phyloP scores from a whole-genome alignment of 1,140 invertebrate species.

The Leguminivora glycinivorella region DNA sequence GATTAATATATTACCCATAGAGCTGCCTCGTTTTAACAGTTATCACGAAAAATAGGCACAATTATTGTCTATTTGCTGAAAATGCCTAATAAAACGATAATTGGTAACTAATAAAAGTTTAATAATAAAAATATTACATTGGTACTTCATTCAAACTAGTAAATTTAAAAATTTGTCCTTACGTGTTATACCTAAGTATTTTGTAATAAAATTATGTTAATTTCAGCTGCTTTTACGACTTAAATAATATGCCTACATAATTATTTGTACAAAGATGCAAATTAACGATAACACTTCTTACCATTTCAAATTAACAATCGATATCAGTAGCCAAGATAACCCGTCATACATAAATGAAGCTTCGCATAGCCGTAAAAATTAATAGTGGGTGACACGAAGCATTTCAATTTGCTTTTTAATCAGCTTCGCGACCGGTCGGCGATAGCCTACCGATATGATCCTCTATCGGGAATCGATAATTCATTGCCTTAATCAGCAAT shows the following conservation, averaged over 20 bases:
- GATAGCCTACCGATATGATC: slow-evolving; percentile 15
- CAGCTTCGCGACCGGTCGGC: slow-evolving; percentile 35
- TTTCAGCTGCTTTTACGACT: too few relatives aligned
- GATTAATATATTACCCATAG: too few relatives aligned
- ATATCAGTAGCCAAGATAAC: slow-evolving; percentile 54
- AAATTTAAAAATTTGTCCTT: too few relatives aligned
- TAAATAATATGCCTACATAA: background rate
- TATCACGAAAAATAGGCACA: too few relatives aligned
- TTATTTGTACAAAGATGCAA: background rate
- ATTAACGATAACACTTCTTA: slow-evolving; percentile 45
- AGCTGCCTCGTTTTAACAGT: too few relatives aligned
- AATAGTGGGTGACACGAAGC: slow-evolving; percentile 54
- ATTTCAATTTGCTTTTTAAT: slow-evolving; percentile 66
- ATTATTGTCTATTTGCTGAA: too few relatives aligned
- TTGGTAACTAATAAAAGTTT: too few relatives aligned
- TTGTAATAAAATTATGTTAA: too few relatives aligned
- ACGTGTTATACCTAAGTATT: too few relatives aligned
- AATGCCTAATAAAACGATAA: too few relatives aligned
- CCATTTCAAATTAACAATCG: slow-evolving; percentile 36
- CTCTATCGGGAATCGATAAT: slow-evolving; percentile 29
- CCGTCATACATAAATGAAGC: slow-evolving; percentile 46
- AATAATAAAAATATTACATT: too few relatives aligned
- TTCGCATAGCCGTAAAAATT: slow-evolving; percentile 58
- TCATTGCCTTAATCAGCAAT: slow-evolving; percentile 24
- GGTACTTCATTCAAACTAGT: too few relatives aligned